phyloP scores from a whole-genome alignment of 2,113 vertebrate genomes.

The Pardalotus punctatus region DNA sequence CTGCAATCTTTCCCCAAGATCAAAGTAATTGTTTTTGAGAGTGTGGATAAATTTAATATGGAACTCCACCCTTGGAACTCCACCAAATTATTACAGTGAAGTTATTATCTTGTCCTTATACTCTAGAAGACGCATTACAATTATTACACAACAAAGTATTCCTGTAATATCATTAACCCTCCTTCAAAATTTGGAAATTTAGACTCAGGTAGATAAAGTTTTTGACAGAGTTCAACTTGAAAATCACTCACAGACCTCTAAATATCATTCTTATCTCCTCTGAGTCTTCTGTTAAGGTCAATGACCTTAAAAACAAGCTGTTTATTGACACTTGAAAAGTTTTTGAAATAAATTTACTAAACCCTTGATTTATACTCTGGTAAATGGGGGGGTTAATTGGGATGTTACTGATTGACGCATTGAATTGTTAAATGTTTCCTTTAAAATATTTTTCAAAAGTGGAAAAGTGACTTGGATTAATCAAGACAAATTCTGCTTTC shows the following conservation, averaged over 20 bases:
- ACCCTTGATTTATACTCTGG: background rate
- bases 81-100: background rate
- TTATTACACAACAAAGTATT: background rate
- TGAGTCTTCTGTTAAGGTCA: background rate
- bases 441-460: background rate
- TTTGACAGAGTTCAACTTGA: background rate
- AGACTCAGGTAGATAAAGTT: background rate
- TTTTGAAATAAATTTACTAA: background rate
- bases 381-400: background rate
- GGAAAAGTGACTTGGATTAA: background rate
- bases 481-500: background rate
- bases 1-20: background rate
- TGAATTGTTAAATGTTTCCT: background rate
- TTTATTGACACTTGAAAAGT: background rate
- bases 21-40: background rate
- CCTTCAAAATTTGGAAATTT: background rate
- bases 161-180: background rate
- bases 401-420: background rate
- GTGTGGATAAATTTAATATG: background rate
- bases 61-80: background rate
- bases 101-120: background rate
- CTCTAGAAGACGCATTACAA: background rate
- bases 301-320: background rate
- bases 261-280: background rate
- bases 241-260: background rate